Evolutionary conservation across 2,797 vertebrate species (phyloP).

Genomic region (Caiman crocodilus): DNA sequence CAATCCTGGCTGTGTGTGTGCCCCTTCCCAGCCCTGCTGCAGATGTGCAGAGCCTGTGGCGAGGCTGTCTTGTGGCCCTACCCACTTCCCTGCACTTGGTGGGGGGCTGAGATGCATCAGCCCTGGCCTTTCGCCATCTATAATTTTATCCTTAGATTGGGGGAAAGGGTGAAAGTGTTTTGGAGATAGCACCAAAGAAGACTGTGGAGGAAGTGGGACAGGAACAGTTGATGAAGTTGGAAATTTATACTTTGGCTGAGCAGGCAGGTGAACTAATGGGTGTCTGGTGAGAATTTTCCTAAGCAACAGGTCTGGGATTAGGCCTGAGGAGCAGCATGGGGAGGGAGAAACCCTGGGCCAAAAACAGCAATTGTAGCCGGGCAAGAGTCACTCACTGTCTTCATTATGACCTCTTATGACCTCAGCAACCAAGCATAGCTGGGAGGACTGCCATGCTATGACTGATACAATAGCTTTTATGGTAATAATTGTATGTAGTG

Average conservation of each 20-base stretch:
- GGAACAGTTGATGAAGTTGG: neutral
- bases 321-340: neutral
- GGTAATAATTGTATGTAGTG: neutral
- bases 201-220: neutral
- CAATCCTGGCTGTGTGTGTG: no score
- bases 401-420: neutral
- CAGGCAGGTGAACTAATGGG: neutral
- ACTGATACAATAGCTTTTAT: neutral
- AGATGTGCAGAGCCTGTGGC: no score
- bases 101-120: no score
- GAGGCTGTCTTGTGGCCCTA: no score
- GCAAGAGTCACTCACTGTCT: neutral
- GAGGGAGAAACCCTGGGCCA: neutral
- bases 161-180: neutral
- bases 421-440: neutral
- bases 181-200: neutral
- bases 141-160: neutral
- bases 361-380: neutral
- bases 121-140: no score
- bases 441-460: neutral
- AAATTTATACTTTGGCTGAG: neutral
- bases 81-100: no score
- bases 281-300: neutral
- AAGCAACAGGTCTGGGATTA: neutral
- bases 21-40: no score